A percentile compares a stretch with the other conserved stretches of the same genome.
These are phyloP conservation scores for Deroplatys truncata DNA, from an alignment of 2,888 invertebrate genomes.

Conservation along the genomic window DNA sequence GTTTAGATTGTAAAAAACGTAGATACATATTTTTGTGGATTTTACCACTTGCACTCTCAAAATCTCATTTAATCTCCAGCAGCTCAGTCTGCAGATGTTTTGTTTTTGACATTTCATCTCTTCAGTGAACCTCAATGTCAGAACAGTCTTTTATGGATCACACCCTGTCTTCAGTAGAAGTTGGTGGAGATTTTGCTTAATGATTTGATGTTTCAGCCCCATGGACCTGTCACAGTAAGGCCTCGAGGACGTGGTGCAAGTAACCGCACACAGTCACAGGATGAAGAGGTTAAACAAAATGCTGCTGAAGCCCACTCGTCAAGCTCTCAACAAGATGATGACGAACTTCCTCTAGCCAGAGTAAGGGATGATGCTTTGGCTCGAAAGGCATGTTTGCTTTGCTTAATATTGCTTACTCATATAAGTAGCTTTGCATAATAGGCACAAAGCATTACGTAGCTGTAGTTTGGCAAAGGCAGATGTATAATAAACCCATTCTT, in stretches of 20 bases:
- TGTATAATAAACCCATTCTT: neutral
- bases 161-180: too few species aligned
- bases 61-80: too few species aligned
- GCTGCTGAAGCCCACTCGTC: neutral
- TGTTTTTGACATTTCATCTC: too few species aligned
- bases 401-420: neutral
- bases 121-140: too few species aligned
- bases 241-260: slow-evolving; percentile 28
- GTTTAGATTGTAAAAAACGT: too few species aligned
- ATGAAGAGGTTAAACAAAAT: neutral
- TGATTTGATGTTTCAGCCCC: slow-evolving; percentile 43
- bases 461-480: neutral
- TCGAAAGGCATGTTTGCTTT: slow-evolving; percentile 33
- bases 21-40: too few species aligned
- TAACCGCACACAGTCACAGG: slow-evolving; percentile 12
- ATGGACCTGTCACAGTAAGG: slow-evolving; percentile 36
- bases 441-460: neutral
- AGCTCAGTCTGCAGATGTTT: too few species aligned
- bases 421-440: neutral
- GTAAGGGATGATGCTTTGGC: slow-evolving; percentile 34
- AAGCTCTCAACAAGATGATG: slow-evolving; percentile 21
- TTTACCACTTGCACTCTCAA: too few species aligned
- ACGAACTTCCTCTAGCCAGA: slow-evolving; percentile 35
- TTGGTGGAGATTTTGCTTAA: too few species aligned
- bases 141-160: too few species aligned